Percentiles rank a stretch among this genome's conserved stretches.
Conservation (phyloP, 2,797 vertebrate genomes). For the Pseudomugil tenellus region DNA sequence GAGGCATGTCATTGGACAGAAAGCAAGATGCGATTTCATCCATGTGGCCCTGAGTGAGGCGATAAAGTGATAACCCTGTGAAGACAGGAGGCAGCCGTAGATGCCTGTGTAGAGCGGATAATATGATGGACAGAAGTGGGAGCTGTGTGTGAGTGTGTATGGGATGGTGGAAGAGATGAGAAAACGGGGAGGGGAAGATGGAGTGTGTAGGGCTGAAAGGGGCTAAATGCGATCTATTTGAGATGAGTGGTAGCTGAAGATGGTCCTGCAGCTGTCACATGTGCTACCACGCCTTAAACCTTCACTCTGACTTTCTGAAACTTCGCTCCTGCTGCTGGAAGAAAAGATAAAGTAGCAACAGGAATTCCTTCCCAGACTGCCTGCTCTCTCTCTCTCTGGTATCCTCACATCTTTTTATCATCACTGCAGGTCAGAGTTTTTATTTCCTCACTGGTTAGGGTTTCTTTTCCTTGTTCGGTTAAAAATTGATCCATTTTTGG, state of each 20-base stretch:
- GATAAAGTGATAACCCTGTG: constrained; percentile 30
- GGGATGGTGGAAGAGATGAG: constrained; percentile 17
- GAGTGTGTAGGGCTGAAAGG: constrained; percentile 9
- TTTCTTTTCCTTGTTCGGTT: too few relatives aligned
- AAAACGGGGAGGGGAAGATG: constrained; percentile 10
- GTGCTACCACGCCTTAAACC: constrained; percentile 13
- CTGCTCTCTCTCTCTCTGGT: too few relatives aligned
- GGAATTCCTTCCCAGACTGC: too few relatives aligned
- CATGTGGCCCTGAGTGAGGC: constrained; percentile 22
- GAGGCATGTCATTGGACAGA: constrained; percentile 43
- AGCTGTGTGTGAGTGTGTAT: constrained; percentile 3
- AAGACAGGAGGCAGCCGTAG: too few relatives aligned
- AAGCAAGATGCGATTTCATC: constrained; percentile 40
- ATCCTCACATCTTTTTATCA: too few relatives aligned
- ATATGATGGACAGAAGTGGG: constrained; percentile 44
- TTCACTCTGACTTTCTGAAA: neutral
- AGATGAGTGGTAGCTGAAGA: constrained; percentile 26
- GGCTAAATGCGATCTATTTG: constrained; percentile 28
- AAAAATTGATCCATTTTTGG: too few relatives aligned
- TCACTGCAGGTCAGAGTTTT: too few relatives aligned
- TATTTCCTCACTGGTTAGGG: too few relatives aligned
- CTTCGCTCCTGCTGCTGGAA: neutral
- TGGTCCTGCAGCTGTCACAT: constrained; percentile 15
- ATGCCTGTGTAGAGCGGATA: constrained; percentile 20
- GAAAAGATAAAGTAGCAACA: too few relatives aligned